Base-by-base conservation (phyloP, 2,797 vertebrate genomes). In the Chanos chanos region DNA sequence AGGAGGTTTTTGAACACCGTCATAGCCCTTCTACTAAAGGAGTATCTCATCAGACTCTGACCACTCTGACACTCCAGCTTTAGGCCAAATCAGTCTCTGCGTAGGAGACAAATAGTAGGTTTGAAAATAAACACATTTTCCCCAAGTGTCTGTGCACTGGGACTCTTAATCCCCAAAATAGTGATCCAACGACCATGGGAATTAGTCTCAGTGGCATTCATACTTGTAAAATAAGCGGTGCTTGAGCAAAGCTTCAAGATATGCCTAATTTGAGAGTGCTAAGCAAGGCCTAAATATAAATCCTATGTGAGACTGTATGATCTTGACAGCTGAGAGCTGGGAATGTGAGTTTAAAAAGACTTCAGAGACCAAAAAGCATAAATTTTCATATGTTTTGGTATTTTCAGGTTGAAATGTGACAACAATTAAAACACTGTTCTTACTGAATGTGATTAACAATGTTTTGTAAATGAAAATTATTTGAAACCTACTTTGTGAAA, bases 1-100 rank as follows among this genome's bases (percentile, higher is more conserved):
- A 84, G 81, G 79, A 77, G 43, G 39, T 63, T 71, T 86, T 77
- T 84, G 66, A 89, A 81, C 80, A 71, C 72, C 76, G n/a, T 83
- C 71, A 4, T 47, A 72, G 5, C 43, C 64, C 75, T 81, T 74
- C 58, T 69, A 63, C 63, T 57, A 75, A 72, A 83, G 80, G 69
- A n/a, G 72, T 78, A 77, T 73, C 82, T 76, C 44, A 62, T 76
- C 70, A 79, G 68, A 5, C 9, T 10, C 8, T 19, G 30, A 37
- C 24, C 34, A 28, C 51, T 37, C 39, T 19, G 47, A 3, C 33
- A 13, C 21, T 16, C 22, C 34, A 50, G 9, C 12, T 19, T 6
- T 13, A 16, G 21, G 18, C 13, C 48, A 28, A 52, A 62, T 21
- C 27, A 50, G 5, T 28, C 45, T 9, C 15, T 68, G 71, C 68